Conservation (phyloP, 2,113 vertebrate genomes). For the Scytalopus superciliaris region DNA sequence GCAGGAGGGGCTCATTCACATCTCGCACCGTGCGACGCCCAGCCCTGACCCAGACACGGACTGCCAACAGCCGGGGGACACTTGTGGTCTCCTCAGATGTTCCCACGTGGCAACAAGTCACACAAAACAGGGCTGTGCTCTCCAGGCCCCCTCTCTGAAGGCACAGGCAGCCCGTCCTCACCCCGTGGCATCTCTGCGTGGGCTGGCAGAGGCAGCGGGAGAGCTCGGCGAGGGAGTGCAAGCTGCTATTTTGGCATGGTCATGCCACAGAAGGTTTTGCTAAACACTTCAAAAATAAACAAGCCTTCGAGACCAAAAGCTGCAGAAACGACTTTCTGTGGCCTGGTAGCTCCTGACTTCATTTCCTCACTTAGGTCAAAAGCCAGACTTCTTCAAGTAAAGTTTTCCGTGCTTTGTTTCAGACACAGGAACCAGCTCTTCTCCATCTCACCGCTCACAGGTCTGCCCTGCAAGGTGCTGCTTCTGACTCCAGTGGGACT, state of each 20-base stretch:
- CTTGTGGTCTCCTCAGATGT: not conserved
- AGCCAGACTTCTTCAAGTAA: constrained; percentile 44
- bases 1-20: not conserved
- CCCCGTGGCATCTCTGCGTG: not conserved
- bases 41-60: not conserved
- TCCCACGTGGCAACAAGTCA: rapidly evolving
- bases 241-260: constrained; percentile 55
- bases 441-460: constrained; percentile 48
- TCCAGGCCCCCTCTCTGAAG: not conserved
- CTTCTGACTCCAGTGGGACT: not conserved
- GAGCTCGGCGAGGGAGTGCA: constrained; percentile 71
- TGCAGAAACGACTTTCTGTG: constrained; percentile 50
- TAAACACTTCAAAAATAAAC: constrained; percentile 51
- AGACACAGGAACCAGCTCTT: constrained; percentile 28
- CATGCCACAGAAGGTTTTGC: constrained; percentile 53
- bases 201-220: constrained; percentile 28
- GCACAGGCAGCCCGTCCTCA: not conserved
- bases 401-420: constrained; percentile 28
- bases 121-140: not conserved
- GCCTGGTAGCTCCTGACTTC: constrained; percentile 53
- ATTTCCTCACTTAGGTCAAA: constrained; percentile 65
- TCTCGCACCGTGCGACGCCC: not conserved
- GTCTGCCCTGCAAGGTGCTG: constrained; percentile 55
- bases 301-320: constrained; percentile 50
- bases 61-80: not conserved